These are phyloP conservation scores for Trichogramma pretiosum DNA, from an alignment of 1,140 invertebrate genomes.

Conservation along the genomic window DNA sequence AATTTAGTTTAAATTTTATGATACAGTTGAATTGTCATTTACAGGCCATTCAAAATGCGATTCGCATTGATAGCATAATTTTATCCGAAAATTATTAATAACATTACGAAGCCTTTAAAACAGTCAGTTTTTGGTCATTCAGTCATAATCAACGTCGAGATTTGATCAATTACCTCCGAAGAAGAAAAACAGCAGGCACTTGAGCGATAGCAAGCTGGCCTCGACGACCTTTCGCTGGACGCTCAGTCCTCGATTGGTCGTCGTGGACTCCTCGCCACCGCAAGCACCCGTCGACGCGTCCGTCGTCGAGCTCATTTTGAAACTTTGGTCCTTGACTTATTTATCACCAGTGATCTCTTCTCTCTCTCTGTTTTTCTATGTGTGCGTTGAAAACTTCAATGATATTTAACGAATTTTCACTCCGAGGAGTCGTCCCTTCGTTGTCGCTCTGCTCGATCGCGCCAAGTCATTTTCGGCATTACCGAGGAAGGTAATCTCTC, in stretches of 20 bases:
- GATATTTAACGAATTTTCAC: not conserved
- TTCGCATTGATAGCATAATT: no score
- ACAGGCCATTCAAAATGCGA: no score
- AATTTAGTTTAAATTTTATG: no score
- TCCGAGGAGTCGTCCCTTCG: not conserved
- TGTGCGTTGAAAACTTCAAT: no score
- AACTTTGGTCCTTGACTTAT: not conserved
- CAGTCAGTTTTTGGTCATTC: no score
- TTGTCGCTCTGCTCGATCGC: not conserved
- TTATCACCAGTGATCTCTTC: not conserved
- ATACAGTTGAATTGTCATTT: no score
- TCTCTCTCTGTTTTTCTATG: not conserved
- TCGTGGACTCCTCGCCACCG: slow-evolving; percentile 23
- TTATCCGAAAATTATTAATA: no score
- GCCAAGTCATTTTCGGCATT: not conserved
- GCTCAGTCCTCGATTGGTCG: slow-evolving; percentile 20
- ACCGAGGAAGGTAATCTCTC: no score
- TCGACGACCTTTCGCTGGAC: slow-evolving; percentile 27
- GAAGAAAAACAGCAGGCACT: slow-evolving; percentile 46
- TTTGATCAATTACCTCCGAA: slow-evolving; percentile 43
- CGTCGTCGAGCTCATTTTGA: slow-evolving; percentile 24
- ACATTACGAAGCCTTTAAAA: no score
- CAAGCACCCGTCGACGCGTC: slow-evolving; percentile 24
- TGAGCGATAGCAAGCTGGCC: slow-evolving; percentile 42
- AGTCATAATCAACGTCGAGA: no score